A percentile compares a stretch with the other conserved stretches of the same genome.
These are phyloP conservation scores for Chrysodeixis includens DNA, from an alignment of 2,888 invertebrate genomes.

Conservation along the genomic window DNA sequence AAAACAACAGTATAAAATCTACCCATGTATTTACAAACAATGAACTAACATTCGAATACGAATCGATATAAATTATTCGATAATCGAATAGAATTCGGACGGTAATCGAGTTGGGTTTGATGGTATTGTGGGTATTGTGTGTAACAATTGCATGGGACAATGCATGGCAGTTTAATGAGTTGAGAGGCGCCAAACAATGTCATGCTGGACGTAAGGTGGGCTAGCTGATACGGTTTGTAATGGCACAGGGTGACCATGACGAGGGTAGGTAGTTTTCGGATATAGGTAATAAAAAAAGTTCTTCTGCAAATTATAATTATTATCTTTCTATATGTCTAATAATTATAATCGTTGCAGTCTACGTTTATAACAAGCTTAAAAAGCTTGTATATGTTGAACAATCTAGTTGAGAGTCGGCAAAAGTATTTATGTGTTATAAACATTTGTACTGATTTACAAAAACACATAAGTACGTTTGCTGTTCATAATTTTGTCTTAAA, in stretches of 20 bases:
- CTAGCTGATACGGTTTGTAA: constrained; percentile 38
- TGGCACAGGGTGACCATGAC: constrained; percentile 40
- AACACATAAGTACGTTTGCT: too few relatives aligned
- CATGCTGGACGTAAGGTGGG: constrained; percentile 53
- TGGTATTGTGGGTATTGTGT: constrained; percentile 59
- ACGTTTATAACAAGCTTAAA: too few relatives aligned
- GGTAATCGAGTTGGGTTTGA: constrained; percentile 61
- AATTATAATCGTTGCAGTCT: too few relatives aligned
- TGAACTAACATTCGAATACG: constrained; percentile 38
- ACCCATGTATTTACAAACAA: constrained; percentile 55
- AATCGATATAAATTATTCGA: constrained; percentile 65
- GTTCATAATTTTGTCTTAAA: too few relatives aligned
- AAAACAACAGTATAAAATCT: constrained; percentile 44
- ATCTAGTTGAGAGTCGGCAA: too few relatives aligned
- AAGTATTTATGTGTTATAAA: too few relatives aligned
- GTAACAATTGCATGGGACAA: constrained; percentile 60
- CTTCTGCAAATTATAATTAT: too few relatives aligned
- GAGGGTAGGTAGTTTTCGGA: background rate
- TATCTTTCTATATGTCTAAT: too few relatives aligned
- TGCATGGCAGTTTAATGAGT: constrained; percentile 56
- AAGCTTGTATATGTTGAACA: too few relatives aligned
- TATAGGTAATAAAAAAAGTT: background rate
- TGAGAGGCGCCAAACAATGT: constrained; percentile 65
- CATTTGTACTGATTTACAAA: too few relatives aligned
- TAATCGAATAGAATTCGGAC: constrained; percentile 66